Evolutionary conservation across 1,140 invertebrate species (phyloP).

Genomic region (Adelges cooleyi): DNA sequence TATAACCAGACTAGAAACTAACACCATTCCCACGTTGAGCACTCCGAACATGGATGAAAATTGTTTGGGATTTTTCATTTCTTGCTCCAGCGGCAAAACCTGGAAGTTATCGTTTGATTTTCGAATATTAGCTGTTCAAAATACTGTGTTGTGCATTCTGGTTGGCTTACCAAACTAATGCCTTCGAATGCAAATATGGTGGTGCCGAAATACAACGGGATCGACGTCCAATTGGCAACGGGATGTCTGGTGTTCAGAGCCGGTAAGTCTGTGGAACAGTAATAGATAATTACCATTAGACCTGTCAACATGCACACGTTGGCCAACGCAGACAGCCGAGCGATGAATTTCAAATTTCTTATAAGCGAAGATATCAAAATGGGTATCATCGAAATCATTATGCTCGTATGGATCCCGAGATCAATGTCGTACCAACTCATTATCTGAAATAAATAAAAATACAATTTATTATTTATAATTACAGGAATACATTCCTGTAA

Average conservation of each 20-base stretch:
- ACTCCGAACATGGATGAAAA: conserved; percentile 74
- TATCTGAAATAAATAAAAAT: conserved; percentile 42
- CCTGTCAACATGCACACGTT: conserved; percentile 61
- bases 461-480: too few relatives aligned
- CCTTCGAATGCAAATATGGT: conserved; percentile 82
- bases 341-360: conserved; percentile 69
- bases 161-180: conserved; percentile 57
- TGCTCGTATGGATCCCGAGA: conserved; percentile 53
- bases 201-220: conserved; percentile 77
- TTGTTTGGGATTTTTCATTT: conserved; percentile 69
- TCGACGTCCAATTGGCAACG: conserved; percentile 43
- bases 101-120: too few relatives aligned
- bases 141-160: too few relatives aligned
- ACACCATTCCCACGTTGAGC: conserved; percentile 74
- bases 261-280: conserved; percentile 37
- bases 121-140: neutral
- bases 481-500: too few relatives aligned
- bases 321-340: conserved; percentile 75
- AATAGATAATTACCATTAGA: conserved; percentile 70
- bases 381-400: conserved; percentile 56
- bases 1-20: conserved; percentile 72
- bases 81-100: conserved; percentile 62
- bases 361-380: conserved; percentile 63
- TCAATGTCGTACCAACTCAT: conserved; percentile 48
- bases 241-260: conserved; percentile 27